A percentile compares a stretch with the other conserved stretches of the same genome.
These are phyloP conservation scores for Acromyrmex heyeri DNA, from an alignment of 1,140 invertebrate species.

Conservation along the genomic window DNA sequence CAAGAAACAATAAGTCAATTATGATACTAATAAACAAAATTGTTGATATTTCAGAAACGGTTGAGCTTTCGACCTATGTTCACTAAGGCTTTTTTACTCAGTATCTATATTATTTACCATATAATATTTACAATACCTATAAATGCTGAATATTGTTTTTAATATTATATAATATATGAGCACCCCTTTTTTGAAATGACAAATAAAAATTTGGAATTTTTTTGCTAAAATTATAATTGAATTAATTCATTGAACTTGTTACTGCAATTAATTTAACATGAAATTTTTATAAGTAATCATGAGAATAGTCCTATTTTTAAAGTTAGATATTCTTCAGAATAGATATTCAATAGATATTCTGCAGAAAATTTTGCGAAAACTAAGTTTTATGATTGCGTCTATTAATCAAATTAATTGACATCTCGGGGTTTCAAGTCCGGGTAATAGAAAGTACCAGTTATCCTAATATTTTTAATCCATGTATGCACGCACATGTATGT, in stretches of 20 bases:
- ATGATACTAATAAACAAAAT: too few relatives aligned
- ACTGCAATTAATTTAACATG: neutral
- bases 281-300: neutral
- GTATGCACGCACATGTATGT: neutral
- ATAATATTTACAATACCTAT: too few relatives aligned
- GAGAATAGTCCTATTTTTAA: neutral
- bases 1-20: too few relatives aligned
- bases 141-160: too few relatives aligned
- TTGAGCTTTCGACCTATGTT: too few relatives aligned
- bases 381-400: constrained; percentile 9
- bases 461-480: constrained; percentile 61
- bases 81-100: too few relatives aligned
- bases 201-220: neutral
- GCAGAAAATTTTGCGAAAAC: constrained; percentile 15
- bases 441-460: constrained; percentile 50
- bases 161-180: neutral
- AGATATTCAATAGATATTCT: too few relatives aligned
- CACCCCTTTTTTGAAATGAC: too few relatives aligned
- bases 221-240: neutral
- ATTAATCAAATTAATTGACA: constrained; percentile 60
- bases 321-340: neutral
- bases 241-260: neutral
- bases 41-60: too few relatives aligned
- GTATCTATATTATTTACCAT: too few relatives aligned
- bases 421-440: constrained; percentile 20